Evolutionary conservation across 2,113 vertebrate genomes (phyloP).

Genomic region (Terrapene triunguis): DNA sequence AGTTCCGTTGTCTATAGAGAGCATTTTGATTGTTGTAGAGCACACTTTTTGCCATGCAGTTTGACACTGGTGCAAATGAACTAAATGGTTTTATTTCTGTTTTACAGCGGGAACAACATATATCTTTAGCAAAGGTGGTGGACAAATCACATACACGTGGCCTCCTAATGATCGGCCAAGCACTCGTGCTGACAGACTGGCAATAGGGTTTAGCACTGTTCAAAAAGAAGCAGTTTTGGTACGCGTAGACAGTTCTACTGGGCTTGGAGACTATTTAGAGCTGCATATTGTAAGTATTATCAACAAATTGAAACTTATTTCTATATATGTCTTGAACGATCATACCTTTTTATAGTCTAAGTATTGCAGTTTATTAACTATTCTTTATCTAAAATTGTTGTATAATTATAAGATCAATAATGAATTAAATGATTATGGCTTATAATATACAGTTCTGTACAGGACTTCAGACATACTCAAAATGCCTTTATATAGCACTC

Average conservation of each 20-base stretch:
- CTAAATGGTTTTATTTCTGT: slow-evolving; percentile 63
- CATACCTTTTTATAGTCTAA: neutral
- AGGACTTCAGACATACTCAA: neutral
- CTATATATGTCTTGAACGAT: neutral
- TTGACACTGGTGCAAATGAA: neutral
- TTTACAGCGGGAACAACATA: slow-evolving; percentile 95
- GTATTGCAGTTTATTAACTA: neutral
- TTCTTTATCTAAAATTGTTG: neutral
- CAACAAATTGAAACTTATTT: neutral
- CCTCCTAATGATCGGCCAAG: slow-evolving; percentile 98
- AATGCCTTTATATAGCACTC: neutral
- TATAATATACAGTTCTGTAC: neutral
- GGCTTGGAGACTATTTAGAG: slow-evolving; percentile 97
- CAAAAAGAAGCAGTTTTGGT: slow-evolving; percentile 96
- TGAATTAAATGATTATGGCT: neutral
- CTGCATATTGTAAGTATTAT: slow-evolving; percentile 97
- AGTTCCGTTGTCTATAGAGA: neutral
- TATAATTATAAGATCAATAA: neutral
- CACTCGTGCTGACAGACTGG: slow-evolving; percentile 96
- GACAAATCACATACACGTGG: slow-evolving; percentile 98
- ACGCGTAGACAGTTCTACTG: slow-evolving; percentile 96
- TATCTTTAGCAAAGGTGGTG: slow-evolving; percentile 98
- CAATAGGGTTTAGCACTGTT: slow-evolving; percentile 97
- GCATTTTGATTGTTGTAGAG: slow-evolving; percentile 11
- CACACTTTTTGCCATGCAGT: neutral